Base-by-base conservation (phyloP, 2,113 vertebrate genomes). In the Rattus rattus region DNA sequence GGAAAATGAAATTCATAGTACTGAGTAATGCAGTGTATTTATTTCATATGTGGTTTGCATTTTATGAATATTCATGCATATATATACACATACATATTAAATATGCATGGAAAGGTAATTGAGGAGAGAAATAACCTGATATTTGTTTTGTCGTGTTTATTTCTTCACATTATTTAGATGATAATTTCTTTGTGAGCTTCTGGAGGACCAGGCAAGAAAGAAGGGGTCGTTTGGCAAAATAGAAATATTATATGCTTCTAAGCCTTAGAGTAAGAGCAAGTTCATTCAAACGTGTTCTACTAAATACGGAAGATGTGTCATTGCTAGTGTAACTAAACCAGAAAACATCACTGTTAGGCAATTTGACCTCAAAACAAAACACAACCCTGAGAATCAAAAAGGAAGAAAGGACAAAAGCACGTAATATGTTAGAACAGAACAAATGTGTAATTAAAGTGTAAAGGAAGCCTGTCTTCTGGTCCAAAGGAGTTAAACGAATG, bases 361-460 rank as follows among this genome's bases (percentile, higher is more conserved):
- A 85, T 73, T 89, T 95, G 20, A 90, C 1, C 65, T 79, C 10
- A 26, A n/a, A 96, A 87, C n/a, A 89, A 19, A 26, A 13, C 20
- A 91, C 59, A 67, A 2, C 83, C 26, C 63, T 88, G 14, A 63
- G 19, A 54, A 73, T 47, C 39, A 28, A 72, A 90, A 88, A 0
- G 4, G 1, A 92, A 22, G 4, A 90, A 14, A 7, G 59, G 36
- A 79, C 67, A 24, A 28, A 92, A 70, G 49, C 26, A 81, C 70
- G 0, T 0, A 1, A 2, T 83, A 5, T 67, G 5, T 20, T 96
- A 43, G n/a, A n/a, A 54, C 36, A 80, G 20, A 67, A 7, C 19
- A 84, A 5, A 92, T 65, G 59, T 65, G 5, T 65, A 83, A 84
- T 77, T 59, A 77, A 89, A 93, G 56, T 94, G 33, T 49, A 28